A percentile compares a stretch with the other conserved stretches of the same genome.
Conservation (phyloP, 2,888 invertebrate genomes). For the Itoplectis maculator region DNA sequence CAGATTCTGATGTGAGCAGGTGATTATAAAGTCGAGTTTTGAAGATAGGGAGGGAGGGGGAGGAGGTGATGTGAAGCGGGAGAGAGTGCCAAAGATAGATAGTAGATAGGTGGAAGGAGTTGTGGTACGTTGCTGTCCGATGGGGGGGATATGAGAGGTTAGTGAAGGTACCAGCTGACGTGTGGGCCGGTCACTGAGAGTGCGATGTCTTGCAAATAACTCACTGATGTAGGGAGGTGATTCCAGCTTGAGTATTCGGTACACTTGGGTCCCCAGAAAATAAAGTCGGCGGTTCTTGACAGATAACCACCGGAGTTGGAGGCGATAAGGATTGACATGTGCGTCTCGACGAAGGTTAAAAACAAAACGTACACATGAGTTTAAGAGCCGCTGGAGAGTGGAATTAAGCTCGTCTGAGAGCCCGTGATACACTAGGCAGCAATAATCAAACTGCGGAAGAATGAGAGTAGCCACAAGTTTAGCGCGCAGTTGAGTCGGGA, state of each 20-base stretch:
- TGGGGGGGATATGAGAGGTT: not conserved
- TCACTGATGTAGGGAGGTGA: not conserved
- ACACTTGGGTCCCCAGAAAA: conserved; percentile 10
- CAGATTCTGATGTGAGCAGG: not conserved
- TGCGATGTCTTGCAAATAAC: not conserved
- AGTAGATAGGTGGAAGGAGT: not conserved
- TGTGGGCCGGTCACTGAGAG: not conserved
- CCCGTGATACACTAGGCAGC: not conserved
- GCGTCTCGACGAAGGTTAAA: conserved; percentile 20
- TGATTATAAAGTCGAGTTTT: not conserved
- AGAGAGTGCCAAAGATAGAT: not conserved
- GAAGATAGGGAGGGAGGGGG: not conserved
- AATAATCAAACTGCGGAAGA: conserved; percentile 27
- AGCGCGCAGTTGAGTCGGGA: not conserved
- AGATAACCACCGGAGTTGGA: not conserved
- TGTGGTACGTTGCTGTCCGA: not conserved
- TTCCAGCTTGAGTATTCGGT: not conserved
- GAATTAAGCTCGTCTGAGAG: not conserved
- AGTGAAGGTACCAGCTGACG: not conserved
- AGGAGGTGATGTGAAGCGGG: not conserved
- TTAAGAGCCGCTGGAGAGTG: not conserved
- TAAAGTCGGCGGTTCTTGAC: not conserved
- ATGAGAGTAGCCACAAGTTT: not conserved
- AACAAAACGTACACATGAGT: conserved; percentile 4
- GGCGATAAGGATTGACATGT: not conserved